Evolutionary conservation across 2,888 invertebrate genomes (phyloP).

Genomic region (Agrilus mali): DNA sequence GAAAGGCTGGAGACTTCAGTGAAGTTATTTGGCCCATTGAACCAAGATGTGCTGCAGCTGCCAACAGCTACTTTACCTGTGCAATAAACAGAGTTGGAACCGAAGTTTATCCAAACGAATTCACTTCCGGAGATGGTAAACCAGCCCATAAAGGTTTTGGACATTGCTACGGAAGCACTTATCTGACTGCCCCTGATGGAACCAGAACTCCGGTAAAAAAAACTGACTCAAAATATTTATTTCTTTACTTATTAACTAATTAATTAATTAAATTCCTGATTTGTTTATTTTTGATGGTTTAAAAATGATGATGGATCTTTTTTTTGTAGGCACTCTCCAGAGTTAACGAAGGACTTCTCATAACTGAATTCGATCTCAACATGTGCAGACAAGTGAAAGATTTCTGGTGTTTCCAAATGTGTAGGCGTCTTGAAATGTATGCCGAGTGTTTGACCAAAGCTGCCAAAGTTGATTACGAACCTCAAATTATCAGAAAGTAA

Average conservation of each 20-base stretch:
- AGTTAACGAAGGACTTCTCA: conserved; percentile 54
- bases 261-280: no score
- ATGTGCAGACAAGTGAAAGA: conserved; percentile 88
- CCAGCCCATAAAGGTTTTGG: conserved; percentile 71
- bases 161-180: conserved; percentile 92
- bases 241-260: conserved; percentile 8
- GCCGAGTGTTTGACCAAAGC: conserved; percentile 63
- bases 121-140: conserved; percentile 71
- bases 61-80: conserved; percentile 89
- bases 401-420: conserved; percentile 91
- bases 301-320: no score
- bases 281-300: no score
- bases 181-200: conserved; percentile 89
- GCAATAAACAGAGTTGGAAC: conserved; percentile 89
- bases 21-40: conserved; percentile 95
- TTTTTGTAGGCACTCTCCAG: conserved; percentile 22
- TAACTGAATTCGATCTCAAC: conserved; percentile 86
- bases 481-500: conserved; percentile 52
- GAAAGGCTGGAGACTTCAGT: conserved; percentile 47
- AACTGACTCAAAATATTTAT: no score
- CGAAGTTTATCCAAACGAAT: conserved; percentile 68
- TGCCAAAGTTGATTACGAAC: conserved; percentile 58
- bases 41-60: conserved; percentile 90
- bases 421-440: conserved; percentile 81
- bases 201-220: conserved; percentile 67